Percentiles rank a stretch among this genome's conserved stretches.
Evolutionary conservation across 2,797 vertebrate genomes (phyloP).

Genomic region (Tapirus indicus): DNA sequence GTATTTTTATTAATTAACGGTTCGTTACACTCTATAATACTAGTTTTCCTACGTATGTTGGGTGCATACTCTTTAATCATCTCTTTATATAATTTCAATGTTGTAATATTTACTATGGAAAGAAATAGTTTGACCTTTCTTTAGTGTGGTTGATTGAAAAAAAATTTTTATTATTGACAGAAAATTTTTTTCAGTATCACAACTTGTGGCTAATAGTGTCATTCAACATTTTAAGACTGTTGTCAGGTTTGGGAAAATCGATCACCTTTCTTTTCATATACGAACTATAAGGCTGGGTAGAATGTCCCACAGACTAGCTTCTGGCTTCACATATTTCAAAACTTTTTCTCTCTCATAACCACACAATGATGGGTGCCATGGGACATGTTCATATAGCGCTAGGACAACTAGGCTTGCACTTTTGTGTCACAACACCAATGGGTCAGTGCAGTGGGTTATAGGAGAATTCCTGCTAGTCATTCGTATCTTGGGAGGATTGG

Average conservation of each 20-base stretch:
- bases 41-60: not conserved
- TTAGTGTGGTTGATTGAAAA: not conserved
- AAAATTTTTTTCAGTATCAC: not conserved
- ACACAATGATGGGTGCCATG: not conserved
- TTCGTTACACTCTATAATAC: not conserved
- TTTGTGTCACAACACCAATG: not conserved
- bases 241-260: not conserved
- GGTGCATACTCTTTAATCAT: not conserved
- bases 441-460: fast-evolving
- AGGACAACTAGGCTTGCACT: not conserved
- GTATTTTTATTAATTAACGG: constrained; percentile 18
- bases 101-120: not conserved
- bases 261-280: not conserved
- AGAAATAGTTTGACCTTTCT: not conserved
- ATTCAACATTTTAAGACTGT: not conserved
- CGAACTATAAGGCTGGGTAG: not conserved
- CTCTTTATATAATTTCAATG: not conserved
- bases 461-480: not conserved
- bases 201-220: not conserved
- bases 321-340: not conserved
- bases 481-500: not conserved
- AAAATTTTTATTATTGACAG: not conserved
- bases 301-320: not conserved
- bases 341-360: not conserved
- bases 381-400: not conserved